Evolutionary conservation across 2,797 vertebrate genomes (phyloP).

Genomic region (Crypturellus tataupa): DNA sequence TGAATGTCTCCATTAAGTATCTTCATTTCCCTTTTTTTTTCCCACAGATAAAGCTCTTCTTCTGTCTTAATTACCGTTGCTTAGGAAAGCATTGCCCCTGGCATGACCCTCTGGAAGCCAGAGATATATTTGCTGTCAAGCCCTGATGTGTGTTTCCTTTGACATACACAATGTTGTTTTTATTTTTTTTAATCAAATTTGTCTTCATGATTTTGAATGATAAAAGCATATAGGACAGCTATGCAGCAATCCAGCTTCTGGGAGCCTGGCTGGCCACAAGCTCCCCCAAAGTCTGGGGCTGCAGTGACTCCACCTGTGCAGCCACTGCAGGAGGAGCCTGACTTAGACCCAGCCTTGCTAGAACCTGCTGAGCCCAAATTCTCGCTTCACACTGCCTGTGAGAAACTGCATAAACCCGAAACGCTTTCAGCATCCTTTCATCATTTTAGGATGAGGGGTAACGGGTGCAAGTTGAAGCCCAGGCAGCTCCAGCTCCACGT

Average conservation of each 20-base stretch:
- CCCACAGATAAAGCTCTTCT: not conserved
- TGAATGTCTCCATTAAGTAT: not conserved
- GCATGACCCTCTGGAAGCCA: not conserved
- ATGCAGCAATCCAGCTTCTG: fast-evolving
- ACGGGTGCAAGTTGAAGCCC: too few species aligned
- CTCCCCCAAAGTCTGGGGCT: not conserved
- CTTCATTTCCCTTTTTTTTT: not conserved
- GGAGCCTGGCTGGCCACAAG: not conserved
- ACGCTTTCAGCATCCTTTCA: too few species aligned
- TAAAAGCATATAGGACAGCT: not conserved
- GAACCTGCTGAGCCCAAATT: not conserved
- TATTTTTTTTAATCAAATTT: not conserved
- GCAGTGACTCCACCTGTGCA: not conserved
- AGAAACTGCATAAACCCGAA: not conserved
- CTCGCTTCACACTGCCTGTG: not conserved
- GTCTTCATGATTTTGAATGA: not conserved
- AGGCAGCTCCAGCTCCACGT: too few species aligned
- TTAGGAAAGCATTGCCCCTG: not conserved
- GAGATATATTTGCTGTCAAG: fast-evolving
- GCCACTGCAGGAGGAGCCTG: not conserved
- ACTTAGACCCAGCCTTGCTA: not conserved
- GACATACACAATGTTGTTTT: fast-evolving
- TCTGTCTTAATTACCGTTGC: not conserved
- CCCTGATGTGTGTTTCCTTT: not conserved
- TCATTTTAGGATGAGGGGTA: too few species aligned